A percentile compares a stretch with the other conserved stretches of the same genome.
Evolutionary conservation across 2,888 invertebrate genomes (phyloP).

Genomic region (Volucella bombylans): DNA sequence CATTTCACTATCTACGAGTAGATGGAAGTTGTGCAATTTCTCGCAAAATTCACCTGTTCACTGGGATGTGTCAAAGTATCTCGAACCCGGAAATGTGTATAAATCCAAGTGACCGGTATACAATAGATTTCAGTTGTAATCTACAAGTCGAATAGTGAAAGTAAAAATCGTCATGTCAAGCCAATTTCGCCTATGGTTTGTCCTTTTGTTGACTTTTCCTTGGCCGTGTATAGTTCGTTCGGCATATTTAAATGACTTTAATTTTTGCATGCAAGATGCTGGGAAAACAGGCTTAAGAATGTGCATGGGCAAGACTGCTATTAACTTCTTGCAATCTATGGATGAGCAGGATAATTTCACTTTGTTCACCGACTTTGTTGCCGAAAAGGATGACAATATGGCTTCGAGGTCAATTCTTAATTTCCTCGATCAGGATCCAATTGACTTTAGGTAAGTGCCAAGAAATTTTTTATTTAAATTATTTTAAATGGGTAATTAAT

Average conservation of each 20-base stretch:
- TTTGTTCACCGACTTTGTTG: conserved; percentile 86
- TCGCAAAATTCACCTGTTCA: conserved; percentile 67
- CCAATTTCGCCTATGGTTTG: not conserved
- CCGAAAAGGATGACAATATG: conserved; percentile 86
- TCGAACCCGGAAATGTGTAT: conserved; percentile 56
- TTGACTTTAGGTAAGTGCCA: conserved; percentile 85
- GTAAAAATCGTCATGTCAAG: conserved; percentile 22
- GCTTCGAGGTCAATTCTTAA: conserved; percentile 87
- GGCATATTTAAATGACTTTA: conserved; percentile 76
- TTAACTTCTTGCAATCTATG: conserved; percentile 86
- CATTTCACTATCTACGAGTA: conserved; percentile 37
- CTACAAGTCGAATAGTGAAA: conserved; percentile 17
- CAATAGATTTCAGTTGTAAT: conserved; percentile 36
- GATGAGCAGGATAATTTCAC: conserved; percentile 87
- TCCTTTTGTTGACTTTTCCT: not conserved
- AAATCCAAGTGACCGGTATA: conserved; percentile 52
- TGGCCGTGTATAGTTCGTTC: conserved; percentile 2
- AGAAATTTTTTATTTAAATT: not conserved
- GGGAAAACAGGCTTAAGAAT: conserved; percentile 84
- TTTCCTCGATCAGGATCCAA: conserved; percentile 88
- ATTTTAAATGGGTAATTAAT: no score
- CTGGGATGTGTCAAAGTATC: conserved; percentile 48
- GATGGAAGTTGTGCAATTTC: conserved; percentile 56
- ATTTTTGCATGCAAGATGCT: conserved; percentile 83
- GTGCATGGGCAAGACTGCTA: conserved; percentile 88